Base-by-base conservation (phyloP, 2,797 vertebrate genomes). In the Trachurus trachurus region DNA sequence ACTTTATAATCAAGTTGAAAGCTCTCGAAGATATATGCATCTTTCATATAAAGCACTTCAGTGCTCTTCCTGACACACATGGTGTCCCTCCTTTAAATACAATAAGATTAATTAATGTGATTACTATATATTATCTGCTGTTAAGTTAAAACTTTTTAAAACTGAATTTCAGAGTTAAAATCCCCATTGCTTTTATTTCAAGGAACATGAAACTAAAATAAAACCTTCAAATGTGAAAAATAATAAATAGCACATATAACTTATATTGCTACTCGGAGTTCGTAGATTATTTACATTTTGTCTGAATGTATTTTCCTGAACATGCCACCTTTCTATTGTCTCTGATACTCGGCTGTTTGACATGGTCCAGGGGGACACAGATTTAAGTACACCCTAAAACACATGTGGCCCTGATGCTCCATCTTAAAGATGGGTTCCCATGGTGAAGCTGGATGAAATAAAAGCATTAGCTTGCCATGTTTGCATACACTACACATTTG, bases 391-490 rank as follows among this genome's bases (percentile, higher is more conserved):
- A 54, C 44, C 65, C 58, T 68, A 52, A 87, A 76, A 78, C 58
- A 76, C 63, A 74, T n/a, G n/a, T n/a, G n/a, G n/a, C n/a, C 57
- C n/a, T 16, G 70, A 80, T 0, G 50, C 72, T 81, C 53, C 74
- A 74, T 71, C 53, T 37, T 37, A 77, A 87, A 87, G 79, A 84
- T 39, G 80, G 47, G 91, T 94, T 93, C 88, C 93, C 89, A 92
- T 93, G 89, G 92, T 87, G 89, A 93, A 72, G 76, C 63, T 11
- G 64, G 74, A 81, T 82, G 53, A 64, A 37, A 37, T 8, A 76
- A 53, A 75, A 63, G 72, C 66, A 72, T 80, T 42, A 64, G 26
- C 66, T 40, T 64, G 39, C 58, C n/a, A 71, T 82, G 66, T 88
- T 78, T 87, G 45, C 5, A n/a, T 49, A 42, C 40, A 42, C 40